phyloP scores from a whole-genome alignment of 2,797 vertebrate species.

The Acomys russatus region DNA sequence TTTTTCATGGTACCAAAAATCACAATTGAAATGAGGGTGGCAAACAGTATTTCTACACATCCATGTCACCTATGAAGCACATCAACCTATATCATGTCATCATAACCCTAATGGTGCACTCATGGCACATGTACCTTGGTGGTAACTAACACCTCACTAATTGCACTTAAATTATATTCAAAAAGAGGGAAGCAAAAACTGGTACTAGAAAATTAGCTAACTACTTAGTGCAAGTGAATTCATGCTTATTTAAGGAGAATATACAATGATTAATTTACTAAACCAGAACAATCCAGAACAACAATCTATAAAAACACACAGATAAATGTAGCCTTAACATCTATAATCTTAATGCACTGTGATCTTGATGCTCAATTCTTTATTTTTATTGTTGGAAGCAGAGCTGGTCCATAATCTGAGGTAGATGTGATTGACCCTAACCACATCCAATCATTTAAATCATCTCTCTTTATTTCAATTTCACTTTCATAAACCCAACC shows the following conservation, averaged over 20 bases:
- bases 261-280: background rate
- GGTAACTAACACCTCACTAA: background rate
- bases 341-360: background rate
- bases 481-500: background rate
- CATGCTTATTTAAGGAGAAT: no score
- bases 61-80: background rate
- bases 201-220: background rate
- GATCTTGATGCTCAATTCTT: background rate
- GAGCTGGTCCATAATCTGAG: background rate
- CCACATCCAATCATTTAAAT: background rate
- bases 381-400: background rate
- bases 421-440: background rate
- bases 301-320: background rate
- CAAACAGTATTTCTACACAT: background rate
- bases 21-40: background rate
- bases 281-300: no score
- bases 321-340: background rate
- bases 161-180: background rate
- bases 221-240: no score
- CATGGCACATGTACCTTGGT: background rate
- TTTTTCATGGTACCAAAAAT: background rate
- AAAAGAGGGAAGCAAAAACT: background rate
- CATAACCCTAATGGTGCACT: background rate
- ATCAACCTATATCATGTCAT: background rate
- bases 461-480: background rate